Evolutionary conservation across 2,113 vertebrate species (phyloP), one percentile per base, ranked within the genome.

Genomic region (Chlamydotis undulata): DNA sequence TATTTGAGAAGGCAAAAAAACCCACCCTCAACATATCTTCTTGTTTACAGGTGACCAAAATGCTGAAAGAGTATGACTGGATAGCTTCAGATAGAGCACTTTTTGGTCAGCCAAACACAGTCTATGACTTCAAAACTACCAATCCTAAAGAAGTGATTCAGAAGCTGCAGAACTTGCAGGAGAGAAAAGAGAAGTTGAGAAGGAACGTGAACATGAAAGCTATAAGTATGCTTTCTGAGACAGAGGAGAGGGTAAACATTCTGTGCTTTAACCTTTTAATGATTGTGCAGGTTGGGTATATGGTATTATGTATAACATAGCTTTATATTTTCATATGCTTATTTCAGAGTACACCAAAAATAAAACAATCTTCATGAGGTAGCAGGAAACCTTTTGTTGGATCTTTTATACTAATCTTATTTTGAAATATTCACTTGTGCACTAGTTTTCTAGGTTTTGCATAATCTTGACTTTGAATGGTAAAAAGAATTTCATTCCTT

Each of bases 1-100:
- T 6, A 23, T 65, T 80, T 73, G 55, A 65, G 41, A 80, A 63
- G 5, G 4, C 3, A 9, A 4, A 12, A 19, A 47, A 52, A 47
- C n/a, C 41, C 41, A 43, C 41, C 41, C 12, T 90, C 57, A 49
- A 2, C 4, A 5, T 64, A 6, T 63, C 33, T 71, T 64, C 11
- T 94, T 93, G 19, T 92, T 91, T 41, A 59, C 95, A 99, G 99
- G 98, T 99, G 43, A 92, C 96, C 37, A 98, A 98, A 77, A 99
- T 99, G 99, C 96, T 99, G 93, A 96, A 98, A 80, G 98, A 99
- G n/a, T 91, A 99, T n/a, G 97, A 99, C 67, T 99, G 99, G 99
- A 99, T 99, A 97, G 96, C 96, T 29, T 94, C 98, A 29, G 99
- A 99, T 84, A 99, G 98, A n/a, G 86, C 97, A 55, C 97, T 98